phyloP scores from a whole-genome alignment of 2,113 vertebrate genomes.

The Myiagra hebetior region DNA sequence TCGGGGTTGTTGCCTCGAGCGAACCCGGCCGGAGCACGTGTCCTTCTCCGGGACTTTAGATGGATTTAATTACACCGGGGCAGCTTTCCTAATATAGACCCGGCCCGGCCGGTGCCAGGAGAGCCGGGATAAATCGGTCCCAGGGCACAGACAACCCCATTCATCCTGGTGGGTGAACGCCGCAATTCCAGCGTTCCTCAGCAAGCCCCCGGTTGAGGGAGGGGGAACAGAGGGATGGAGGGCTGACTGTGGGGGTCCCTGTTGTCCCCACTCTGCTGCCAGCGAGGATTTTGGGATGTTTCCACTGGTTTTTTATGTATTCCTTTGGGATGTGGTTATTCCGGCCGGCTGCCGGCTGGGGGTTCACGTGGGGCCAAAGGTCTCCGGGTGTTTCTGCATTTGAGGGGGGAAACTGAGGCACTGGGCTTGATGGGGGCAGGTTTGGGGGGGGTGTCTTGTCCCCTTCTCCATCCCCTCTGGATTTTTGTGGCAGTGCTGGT shows the following conservation, averaged over 20 bases:
- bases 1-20: not conserved
- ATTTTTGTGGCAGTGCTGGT: not conserved
- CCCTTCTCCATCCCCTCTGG: not conserved
- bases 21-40: not conserved
- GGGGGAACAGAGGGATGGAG: not conserved
- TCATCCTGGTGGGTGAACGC: not conserved
- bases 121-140: constrained; percentile 36
- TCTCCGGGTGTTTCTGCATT: rapidly evolving
- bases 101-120: not conserved
- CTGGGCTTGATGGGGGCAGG: not conserved
- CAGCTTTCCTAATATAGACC: constrained; percentile 59
- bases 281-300: not conserved
- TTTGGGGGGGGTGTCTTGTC: rapidly evolving
- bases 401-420: not conserved
- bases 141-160: constrained; percentile 5
- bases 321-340: not conserved
- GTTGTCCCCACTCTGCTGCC: not conserved
- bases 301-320: not conserved
- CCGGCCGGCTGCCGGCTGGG: rapidly evolving
- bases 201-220: rapidly evolving
- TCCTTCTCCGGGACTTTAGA: not conserved
- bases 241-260: not conserved
- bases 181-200: rapidly evolving
- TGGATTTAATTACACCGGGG: constrained; percentile 60
- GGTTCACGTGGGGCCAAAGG: not conserved